A percentile compares a stretch with the other conserved stretches of the same genome.
Evolutionary conservation across 1,140 invertebrate species (phyloP).

Genomic region (Polypedilum vanderplanki): DNA sequence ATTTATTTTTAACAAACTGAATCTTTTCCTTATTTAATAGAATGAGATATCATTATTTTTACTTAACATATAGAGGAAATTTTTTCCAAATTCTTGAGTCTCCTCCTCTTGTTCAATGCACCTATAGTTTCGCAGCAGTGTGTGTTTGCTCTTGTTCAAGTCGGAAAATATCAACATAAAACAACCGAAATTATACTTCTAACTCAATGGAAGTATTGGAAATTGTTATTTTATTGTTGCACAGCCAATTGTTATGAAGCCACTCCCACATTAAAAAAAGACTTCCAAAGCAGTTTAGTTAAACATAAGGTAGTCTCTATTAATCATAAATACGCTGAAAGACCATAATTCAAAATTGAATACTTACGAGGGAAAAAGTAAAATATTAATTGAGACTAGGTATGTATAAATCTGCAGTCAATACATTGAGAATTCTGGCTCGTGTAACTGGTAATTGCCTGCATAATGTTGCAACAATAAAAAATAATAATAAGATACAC

Average conservation of each 20-base stretch:
- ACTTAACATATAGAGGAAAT: not conserved
- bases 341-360: too few relatives aligned
- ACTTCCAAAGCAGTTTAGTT: too few relatives aligned
- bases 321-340: too few relatives aligned
- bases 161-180: too few relatives aligned
- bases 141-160: too few relatives aligned
- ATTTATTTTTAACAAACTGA: not conserved
- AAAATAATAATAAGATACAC: not conserved
- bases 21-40: constrained; percentile 16
- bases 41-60: constrained; percentile 27
- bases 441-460: not conserved
- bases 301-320: too few relatives aligned
- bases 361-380: too few relatives aligned
- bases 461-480: constrained; percentile 4
- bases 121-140: not conserved
- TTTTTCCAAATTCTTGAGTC: not conserved
- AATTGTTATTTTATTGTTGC: too few relatives aligned
- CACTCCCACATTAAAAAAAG: too few relatives aligned
- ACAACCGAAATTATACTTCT: too few relatives aligned
- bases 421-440: not conserved
- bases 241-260: too few relatives aligned
- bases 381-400: not conserved
- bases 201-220: too few relatives aligned
- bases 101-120: constrained; percentile 18
- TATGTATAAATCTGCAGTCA: not conserved